Conservation (phyloP, 2,797 vertebrate genomes). For the Lithobates sylvaticus region DNA sequence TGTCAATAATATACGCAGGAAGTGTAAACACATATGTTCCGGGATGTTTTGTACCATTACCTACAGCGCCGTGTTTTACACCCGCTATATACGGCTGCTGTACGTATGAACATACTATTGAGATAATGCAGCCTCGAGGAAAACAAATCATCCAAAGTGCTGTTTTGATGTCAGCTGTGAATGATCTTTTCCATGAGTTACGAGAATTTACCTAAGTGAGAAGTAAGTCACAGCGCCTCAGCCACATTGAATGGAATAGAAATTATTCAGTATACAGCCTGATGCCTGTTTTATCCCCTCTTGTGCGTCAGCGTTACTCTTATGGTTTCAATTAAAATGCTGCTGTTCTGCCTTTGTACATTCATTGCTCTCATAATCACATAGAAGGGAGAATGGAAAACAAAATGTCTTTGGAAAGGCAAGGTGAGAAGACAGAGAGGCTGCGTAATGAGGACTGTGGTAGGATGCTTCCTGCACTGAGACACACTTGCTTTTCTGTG, state of each 20-base stretch:
- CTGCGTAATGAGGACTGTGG: neutral
- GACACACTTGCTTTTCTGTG: too few relatives aligned
- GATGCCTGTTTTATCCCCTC: neutral
- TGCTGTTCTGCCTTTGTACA: constrained; percentile 5
- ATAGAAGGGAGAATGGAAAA: neutral
- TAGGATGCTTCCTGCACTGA: neutral
- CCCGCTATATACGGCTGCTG: neutral
- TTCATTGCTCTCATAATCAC: constrained; percentile 32
- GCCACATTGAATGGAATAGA: constrained; percentile 11
- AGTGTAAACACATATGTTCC: neutral
- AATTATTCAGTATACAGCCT: constrained; percentile 29
- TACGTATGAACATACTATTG: constrained; percentile 2
- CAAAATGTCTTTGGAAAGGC: neutral
- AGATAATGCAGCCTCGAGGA: constrained; percentile 5
- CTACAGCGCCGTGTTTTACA: neutral
- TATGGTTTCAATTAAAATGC: constrained; percentile 22
- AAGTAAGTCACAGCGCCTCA: constrained; percentile 29
- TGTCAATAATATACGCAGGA: neutral
- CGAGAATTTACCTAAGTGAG: constrained; percentile 29
- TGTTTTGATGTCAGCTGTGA: constrained; percentile 28
- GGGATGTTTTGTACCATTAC: neutral
- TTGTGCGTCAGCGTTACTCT: constrained; percentile 31
- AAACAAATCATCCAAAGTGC: constrained; percentile 29
- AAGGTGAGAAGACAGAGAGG: neutral
- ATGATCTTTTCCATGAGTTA: constrained; percentile 1